These are phyloP conservation scores for Lepidurus arcticus DNA, from an alignment of 1,140 invertebrate species.

Conservation along the genomic window DNA sequence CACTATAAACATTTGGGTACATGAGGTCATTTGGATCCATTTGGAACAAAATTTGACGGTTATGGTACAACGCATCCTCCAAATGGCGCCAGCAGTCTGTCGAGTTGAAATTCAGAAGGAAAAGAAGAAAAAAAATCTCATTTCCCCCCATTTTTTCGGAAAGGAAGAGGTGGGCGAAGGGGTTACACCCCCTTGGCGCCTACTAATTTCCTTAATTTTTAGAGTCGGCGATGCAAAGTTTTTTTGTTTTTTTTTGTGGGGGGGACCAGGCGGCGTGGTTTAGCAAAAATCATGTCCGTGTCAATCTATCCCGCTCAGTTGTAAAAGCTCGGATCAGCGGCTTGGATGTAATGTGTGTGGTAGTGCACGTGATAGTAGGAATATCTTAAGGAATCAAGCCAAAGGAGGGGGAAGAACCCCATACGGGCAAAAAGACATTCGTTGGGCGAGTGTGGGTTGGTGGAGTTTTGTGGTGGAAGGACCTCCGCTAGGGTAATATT, in stretches of 20 bases:
- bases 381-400: background rate
- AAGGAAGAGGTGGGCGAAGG: background rate
- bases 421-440: too few species aligned
- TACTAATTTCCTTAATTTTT: conserved; percentile 17
- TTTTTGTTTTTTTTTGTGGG: background rate
- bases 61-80: too few species aligned
- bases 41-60: too few species aligned
- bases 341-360: conserved; percentile 3
- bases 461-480: too few species aligned
- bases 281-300: conserved; percentile 12
- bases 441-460: too few species aligned
- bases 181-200: conserved; percentile 20
- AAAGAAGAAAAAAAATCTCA: background rate
- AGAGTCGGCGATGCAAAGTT: conserved; percentile 7
- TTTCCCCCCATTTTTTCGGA: background rate
- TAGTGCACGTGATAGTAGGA: background rate
- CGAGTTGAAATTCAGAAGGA: background rate
- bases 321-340: background rate
- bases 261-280: background rate
- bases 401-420: too few species aligned
- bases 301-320: background rate
- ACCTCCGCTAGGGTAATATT: too few species aligned
- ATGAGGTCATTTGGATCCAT: too few species aligned
- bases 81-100: background rate
- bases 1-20: too few species aligned